phyloP scores from a whole-genome alignment of 2,797 vertebrate genomes.

The Sebastes vulpes region DNA sequence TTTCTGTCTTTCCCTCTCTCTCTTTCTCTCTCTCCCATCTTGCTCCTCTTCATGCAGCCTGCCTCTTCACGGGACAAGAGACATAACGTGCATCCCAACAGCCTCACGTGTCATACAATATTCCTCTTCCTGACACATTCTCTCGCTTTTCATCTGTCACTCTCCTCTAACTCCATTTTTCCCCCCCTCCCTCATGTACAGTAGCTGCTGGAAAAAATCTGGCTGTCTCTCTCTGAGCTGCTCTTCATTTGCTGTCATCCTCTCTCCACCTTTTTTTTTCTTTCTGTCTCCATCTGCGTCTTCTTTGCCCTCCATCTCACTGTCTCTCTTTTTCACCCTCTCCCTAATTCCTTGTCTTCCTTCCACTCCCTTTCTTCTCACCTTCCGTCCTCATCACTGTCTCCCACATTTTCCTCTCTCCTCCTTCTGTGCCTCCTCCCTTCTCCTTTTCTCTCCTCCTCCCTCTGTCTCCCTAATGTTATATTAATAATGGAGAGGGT shows the following conservation, averaged over 20 bases:
- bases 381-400: neutral
- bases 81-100: constrained; percentile 37
- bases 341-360: constrained; percentile 2
- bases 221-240: neutral
- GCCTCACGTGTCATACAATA: constrained; percentile 33
- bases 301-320: neutral
- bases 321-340: neutral
- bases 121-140: constrained; percentile 51
- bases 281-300: neutral
- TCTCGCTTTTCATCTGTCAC: constrained; percentile 45
- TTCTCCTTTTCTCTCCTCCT: neutral
- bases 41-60: neutral
- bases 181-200: neutral
- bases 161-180: constrained; percentile 15
- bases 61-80: constrained; percentile 31
- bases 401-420: neutral
- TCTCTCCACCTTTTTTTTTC: neutral
- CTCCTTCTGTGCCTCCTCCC: neutral
- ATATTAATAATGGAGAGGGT: constrained; percentile 87
- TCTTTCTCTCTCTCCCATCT: neutral
- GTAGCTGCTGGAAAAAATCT: constrained; percentile 27
- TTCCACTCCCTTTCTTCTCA: neutral
- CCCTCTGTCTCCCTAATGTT: constrained; percentile 78
- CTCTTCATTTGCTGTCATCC: constrained; percentile 34
- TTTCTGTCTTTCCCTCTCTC: neutral